A percentile compares a stretch with the other conserved stretches of the same genome.
Evolutionary conservation across 2,888 invertebrate genomes (phyloP).

Genomic region (Lithophane socia): DNA sequence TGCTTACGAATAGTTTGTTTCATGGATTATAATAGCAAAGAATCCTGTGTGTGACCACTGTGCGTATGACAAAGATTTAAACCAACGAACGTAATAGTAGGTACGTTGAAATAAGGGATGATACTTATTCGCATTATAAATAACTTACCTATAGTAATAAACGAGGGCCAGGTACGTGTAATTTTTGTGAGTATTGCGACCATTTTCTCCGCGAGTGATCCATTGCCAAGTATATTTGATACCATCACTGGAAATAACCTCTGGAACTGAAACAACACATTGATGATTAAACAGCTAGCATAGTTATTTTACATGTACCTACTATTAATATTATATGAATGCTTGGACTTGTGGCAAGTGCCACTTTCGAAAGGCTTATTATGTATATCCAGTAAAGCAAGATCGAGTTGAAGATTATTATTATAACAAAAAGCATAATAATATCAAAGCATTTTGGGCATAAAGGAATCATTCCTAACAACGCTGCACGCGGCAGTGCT

Average conservation of each 20-base stretch:
- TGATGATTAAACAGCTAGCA: background rate
- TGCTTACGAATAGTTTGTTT: background rate
- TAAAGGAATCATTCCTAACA: no score
- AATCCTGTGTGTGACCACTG: background rate
- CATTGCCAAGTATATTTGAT: slow-evolving; percentile 88
- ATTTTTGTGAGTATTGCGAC: slow-evolving; percentile 87
- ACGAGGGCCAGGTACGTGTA: slow-evolving; percentile 87
- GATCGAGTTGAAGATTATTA: background rate
- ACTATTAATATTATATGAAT: background rate
- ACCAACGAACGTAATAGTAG: background rate
- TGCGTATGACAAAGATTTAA: background rate
- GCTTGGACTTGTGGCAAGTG: no score
- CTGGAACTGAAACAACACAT: slow-evolving; percentile 81
- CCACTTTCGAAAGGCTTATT: no score
- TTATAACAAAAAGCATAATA: no score
- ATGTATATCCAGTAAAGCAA: background rate
- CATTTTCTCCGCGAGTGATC: slow-evolving; percentile 87
- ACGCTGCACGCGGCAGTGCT: no score
- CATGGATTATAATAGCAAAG: background rate
- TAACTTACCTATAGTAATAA: slow-evolving; percentile 86
- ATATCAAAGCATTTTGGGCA: no score
- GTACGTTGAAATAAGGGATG: background rate
- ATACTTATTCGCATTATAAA: background rate
- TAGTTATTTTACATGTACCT: background rate
- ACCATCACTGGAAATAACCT: slow-evolving; percentile 89